Percentiles rank a stretch among this genome's conserved stretches.
Conservation (phyloP, 2,797 vertebrate genomes). For the Serranus cabrilla region DNA sequence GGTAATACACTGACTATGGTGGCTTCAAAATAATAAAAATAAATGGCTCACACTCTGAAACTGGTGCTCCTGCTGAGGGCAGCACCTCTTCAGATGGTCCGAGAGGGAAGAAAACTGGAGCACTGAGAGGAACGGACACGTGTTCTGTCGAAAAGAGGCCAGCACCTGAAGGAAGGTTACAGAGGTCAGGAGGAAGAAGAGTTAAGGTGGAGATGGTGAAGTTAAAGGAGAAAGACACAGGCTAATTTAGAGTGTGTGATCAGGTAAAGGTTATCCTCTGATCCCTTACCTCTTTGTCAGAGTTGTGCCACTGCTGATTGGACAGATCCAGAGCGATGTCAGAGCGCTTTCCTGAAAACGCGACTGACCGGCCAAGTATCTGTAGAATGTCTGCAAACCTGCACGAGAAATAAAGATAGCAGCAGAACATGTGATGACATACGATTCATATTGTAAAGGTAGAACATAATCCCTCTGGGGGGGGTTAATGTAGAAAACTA, state of each 20-base stretch:
- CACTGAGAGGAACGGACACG: slow-evolving; percentile 84
- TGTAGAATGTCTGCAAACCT: slow-evolving; percentile 88
- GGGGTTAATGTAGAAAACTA: no score
- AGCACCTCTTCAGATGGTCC: slow-evolving; percentile 45
- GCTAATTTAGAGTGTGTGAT: not conserved
- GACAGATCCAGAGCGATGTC: slow-evolving; percentile 62
- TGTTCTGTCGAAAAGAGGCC: slow-evolving; percentile 80
- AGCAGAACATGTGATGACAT: not conserved
- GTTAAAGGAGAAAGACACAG: not conserved
- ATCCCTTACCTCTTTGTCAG: slow-evolving; percentile 88
- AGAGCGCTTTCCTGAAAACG: slow-evolving; percentile 75
- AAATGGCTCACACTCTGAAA: slow-evolving; percentile 46
- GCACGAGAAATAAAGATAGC: slow-evolving; percentile 1
- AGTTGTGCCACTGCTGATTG: slow-evolving; percentile 80
- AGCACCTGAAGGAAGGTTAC: slow-evolving; percentile 78
- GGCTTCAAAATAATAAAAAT: no score
- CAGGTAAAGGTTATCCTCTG: not conserved
- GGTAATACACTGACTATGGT: no score
- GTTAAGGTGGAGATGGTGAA: not conserved
- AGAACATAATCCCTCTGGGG: not conserved
- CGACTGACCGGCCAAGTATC: slow-evolving; percentile 74
- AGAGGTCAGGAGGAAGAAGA: not conserved
- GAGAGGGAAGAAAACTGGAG: slow-evolving; percentile 83
- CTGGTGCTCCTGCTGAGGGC: slow-evolving; percentile 36
- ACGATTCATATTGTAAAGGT: not conserved